These are phyloP conservation scores for Acholoe squamosa DNA, from an alignment of 2,888 invertebrate species.

Conservation along the genomic window DNA sequence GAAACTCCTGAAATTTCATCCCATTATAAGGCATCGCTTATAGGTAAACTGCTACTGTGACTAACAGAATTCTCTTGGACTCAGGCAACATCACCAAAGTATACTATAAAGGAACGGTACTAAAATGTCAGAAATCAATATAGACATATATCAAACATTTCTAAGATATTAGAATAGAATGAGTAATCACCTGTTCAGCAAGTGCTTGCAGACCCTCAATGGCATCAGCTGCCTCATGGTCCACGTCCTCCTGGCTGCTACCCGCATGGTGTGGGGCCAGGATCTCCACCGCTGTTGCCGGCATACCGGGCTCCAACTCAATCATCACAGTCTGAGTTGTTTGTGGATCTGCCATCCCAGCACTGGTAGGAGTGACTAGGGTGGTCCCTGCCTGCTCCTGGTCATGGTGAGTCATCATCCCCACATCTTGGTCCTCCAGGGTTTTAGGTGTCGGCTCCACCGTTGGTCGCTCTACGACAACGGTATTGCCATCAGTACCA, in stretches of 20 bases:
- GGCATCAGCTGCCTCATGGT: constrained; percentile 78
- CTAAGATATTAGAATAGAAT: too few relatives aligned
- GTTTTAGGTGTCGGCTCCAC: not conserved
- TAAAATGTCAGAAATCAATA: too few relatives aligned
- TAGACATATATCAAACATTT: too few relatives aligned
- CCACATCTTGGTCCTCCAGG: not conserved
- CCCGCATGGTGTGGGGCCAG: not conserved
- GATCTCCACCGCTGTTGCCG: constrained; percentile 60
- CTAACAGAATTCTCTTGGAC: too few relatives aligned
- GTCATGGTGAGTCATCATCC: not conserved
- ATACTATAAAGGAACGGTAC: too few relatives aligned
- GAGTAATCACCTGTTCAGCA: constrained; percentile 71
- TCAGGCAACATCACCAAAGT: too few relatives aligned
- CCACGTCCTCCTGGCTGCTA: constrained; percentile 60
- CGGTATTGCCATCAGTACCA: constrained; percentile 43
- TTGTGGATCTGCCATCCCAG: not conserved
- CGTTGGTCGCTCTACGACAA: constrained; percentile 64
- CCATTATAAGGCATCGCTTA: too few relatives aligned
- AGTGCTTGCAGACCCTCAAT: constrained; percentile 80
- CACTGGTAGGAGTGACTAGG: not conserved
- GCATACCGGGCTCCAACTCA: constrained; percentile 60
- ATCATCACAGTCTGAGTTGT: constrained; percentile 59
- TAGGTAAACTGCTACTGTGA: too few relatives aligned
- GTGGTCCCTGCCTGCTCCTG: not conserved
- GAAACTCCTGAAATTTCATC: too few relatives aligned